Evolutionary conservation across 2,113 vertebrate species (phyloP).

Genomic region (Stegostoma tigrinum): DNA sequence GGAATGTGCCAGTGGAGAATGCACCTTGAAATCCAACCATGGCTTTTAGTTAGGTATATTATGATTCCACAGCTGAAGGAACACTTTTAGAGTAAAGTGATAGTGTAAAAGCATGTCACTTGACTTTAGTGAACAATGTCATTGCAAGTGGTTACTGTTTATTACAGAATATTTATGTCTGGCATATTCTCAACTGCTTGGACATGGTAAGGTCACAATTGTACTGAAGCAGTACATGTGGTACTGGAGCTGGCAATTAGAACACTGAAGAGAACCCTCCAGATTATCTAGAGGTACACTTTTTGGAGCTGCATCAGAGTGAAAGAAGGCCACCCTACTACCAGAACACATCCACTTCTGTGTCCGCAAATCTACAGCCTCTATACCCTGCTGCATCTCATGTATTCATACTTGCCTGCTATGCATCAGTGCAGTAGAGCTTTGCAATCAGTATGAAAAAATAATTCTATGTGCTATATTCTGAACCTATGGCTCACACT

Average conservation of each 20-base stretch:
- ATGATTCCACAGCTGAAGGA: neutral
- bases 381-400: neutral
- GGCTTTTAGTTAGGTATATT: neutral
- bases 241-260: neutral
- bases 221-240: neutral
- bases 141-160: neutral
- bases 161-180: neutral
- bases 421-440: neutral
- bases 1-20: neutral
- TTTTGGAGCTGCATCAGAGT: neutral
- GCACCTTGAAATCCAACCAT: neutral
- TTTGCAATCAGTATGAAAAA: neutral
- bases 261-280: neutral
- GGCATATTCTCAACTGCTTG: neutral
- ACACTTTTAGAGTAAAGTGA: neutral
- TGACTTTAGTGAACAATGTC: neutral
- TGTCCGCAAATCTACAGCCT: neutral
- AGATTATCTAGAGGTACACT: neutral
- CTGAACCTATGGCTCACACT: too few relatives aligned
- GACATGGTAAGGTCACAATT: neutral
- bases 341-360: neutral
- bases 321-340: neutral
- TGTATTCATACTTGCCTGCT: neutral
- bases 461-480: too few relatives aligned
- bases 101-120: neutral